Evolutionary conservation across 2,113 vertebrate species (phyloP), one percentile per base, ranked within the genome.

Genomic region (Lampris incognitus): DNA sequence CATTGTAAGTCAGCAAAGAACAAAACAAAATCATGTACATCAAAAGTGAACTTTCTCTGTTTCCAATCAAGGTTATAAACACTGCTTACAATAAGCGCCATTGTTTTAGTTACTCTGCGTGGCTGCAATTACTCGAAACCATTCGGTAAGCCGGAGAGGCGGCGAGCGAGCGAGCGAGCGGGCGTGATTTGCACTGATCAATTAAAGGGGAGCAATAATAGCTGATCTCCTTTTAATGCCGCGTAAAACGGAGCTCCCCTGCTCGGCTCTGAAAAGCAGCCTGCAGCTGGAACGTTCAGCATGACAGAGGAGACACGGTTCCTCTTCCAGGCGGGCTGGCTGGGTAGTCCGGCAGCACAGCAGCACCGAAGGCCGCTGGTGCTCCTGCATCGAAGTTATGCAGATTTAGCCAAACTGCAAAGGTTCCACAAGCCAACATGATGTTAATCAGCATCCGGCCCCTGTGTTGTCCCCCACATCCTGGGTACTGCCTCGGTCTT

Each of bases 31-130:
- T 56, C 24, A 38, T 0, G 13, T 38, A 40, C 37, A 9, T 60
- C 13, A 0, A 83, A 9, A 37, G 6, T 8, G 11, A 3, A 52
- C 1, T 38, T 2, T 39, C 37, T 74, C 74, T 87, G 79, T 76
- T 86, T 72, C 75, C 59, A 81, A 82, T 89, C 57, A 79, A 48
- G 74, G 24, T 6, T 40, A 8, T 5, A 51, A 13, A 2, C 5
- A 5, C 55, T 71, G 39, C 69, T 69, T 41, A 72, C 68, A 85
- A 65, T 71, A 79, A 66, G 52, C 57, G 40, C 41, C 37, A 39
- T 74, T 72, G 78, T 79, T 83, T 44, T 10, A 67, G 36, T n/a
- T 42, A 3, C 51, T 41, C 48, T 63, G 63, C 39, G 46, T 62
- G 74, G 56, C 55, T 85, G 68, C 62, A 74, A 40, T 83, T 76